phyloP scores from a whole-genome alignment of 2,888 invertebrate species.

The Belgica antarctica region DNA sequence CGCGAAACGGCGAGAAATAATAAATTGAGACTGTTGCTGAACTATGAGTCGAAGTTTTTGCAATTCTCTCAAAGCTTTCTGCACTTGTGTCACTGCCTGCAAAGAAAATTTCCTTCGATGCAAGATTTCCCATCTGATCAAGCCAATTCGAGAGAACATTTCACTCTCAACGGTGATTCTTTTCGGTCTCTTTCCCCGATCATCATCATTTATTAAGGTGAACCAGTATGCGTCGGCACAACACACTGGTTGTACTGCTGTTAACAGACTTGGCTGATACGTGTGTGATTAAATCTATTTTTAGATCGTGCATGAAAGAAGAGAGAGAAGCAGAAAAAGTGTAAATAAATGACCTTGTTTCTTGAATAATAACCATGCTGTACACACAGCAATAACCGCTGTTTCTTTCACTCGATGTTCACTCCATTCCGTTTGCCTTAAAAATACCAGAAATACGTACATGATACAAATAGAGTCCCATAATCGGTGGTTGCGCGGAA shows the following conservation, averaged over 20 bases:
- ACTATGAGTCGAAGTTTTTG: no score
- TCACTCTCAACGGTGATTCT: not conserved
- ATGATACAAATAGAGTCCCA: constrained; percentile 8
- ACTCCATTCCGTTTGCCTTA: not conserved
- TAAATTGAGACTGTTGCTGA: no score
- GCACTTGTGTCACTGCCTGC: no score
- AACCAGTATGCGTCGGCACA: not conserved
- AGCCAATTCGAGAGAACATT: not conserved
- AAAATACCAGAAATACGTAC: constrained; percentile 9
- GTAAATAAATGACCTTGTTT: constrained; percentile 44
- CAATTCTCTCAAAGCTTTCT: no score
- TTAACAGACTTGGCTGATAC: not conserved
- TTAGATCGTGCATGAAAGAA: constrained; percentile 26
- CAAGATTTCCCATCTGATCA: no score
- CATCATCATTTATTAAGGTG: not conserved
- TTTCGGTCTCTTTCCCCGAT: not conserved
- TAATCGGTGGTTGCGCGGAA: not conserved
- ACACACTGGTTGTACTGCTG: no score
- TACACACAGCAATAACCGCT: not conserved
- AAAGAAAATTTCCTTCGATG: no score
- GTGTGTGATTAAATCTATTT: constrained; percentile 39
- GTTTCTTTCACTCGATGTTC: not conserved
- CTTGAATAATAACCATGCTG: constrained; percentile 31
- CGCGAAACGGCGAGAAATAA: no score
- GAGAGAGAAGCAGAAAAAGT: constrained; percentile 24